These are phyloP conservation scores for Thecocarcelia acutangulata DNA, from an alignment of 2,888 invertebrate genomes.

Conservation along the genomic window DNA sequence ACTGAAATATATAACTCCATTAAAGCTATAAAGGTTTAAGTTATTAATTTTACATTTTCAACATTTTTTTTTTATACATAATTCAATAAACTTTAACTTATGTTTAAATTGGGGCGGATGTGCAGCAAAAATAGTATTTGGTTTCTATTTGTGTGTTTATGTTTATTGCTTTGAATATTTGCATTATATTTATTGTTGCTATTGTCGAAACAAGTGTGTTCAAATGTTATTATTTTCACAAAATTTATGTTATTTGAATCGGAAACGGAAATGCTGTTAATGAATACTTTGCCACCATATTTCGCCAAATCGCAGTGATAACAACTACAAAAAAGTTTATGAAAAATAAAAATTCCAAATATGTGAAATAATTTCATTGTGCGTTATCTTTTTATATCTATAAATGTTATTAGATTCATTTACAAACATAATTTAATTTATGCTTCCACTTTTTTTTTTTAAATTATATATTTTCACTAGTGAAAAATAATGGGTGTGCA, in stretches of 20 bases:
- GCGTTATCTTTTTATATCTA: constrained; percentile 12
- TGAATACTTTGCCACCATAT: constrained; percentile 58
- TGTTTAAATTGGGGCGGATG: not conserved
- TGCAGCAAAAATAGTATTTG: not conserved
- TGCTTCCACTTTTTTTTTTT: constrained; percentile 24
- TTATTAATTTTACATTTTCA: too few relatives aligned
- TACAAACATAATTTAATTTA: constrained; percentile 23
- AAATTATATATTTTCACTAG: not conserved
- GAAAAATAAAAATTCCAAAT: constrained; percentile 27
- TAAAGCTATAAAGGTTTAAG: too few relatives aligned
- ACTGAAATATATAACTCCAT: too few relatives aligned
- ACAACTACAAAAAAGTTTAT: constrained; percentile 7
- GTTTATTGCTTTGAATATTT: constrained; percentile 27
- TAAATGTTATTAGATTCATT: constrained; percentile 40
- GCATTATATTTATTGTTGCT: not conserved
- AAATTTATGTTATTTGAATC: constrained; percentile 56
- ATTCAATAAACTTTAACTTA: not conserved
- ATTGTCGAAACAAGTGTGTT: not conserved
- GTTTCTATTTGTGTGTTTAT: constrained; percentile 26
- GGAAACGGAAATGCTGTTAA: constrained; percentile 57
- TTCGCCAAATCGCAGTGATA: constrained; percentile 21
- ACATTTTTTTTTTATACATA: not conserved
- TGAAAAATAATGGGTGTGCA: not conserved
- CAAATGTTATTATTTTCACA: constrained; percentile 32
- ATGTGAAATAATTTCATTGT: constrained; percentile 39